A percentile compares a stretch with the other conserved stretches of the same genome.
Evolutionary conservation across 2,113 vertebrate genomes (phyloP).

Genomic region (Mungos mungo): DNA sequence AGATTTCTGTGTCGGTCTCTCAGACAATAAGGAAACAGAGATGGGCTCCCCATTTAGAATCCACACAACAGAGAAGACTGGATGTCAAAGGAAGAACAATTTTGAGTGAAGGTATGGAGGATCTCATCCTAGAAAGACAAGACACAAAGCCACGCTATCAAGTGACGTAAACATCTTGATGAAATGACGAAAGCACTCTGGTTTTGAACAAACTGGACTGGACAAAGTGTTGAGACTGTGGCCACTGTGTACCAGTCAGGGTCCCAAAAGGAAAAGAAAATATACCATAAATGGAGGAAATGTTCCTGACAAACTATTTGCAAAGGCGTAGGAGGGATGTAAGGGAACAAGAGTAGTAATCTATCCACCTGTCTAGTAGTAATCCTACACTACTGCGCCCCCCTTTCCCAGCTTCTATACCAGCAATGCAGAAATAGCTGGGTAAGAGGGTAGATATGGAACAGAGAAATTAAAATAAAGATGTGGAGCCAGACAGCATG

Average conservation of each 20-base stretch:
- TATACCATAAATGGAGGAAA: background rate
- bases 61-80: background rate
- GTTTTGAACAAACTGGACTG: background rate
- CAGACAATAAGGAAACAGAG: background rate
- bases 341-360: background rate
- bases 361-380: background rate
- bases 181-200: background rate
- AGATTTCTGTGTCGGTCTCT: background rate
- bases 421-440: background rate
- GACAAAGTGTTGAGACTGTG: background rate
- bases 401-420: background rate
- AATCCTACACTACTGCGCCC: background rate
- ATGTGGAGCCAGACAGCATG: background rate
- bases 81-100: background rate
- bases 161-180: background rate
- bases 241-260: background rate
- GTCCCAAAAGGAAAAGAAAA: background rate
- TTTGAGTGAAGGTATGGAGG: background rate
- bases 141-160: background rate
- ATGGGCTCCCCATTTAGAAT: background rate
- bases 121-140: background rate
- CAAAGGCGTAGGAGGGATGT: background rate
- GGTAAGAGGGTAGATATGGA: background rate
- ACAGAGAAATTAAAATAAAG: background rate
- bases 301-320: background rate